Conservation (phyloP, 1,140 invertebrate species). For the Achroia grisella region DNA sequence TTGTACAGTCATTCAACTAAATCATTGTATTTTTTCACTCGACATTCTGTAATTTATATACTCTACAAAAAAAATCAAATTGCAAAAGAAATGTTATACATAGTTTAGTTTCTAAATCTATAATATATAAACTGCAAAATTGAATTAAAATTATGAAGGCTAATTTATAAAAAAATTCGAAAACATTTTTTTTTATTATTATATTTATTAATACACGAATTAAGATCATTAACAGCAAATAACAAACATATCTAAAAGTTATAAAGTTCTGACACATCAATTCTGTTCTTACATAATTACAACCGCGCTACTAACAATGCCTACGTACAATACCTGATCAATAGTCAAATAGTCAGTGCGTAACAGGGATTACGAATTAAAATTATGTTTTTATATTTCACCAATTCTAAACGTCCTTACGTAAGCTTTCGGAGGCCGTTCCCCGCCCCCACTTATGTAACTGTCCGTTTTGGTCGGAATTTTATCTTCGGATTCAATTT, state of each 20-base stretch:
- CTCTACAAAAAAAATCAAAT: too few species aligned
- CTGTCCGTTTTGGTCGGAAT: constrained; percentile 37
- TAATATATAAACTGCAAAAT: too few species aligned
- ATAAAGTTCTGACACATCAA: constrained; percentile 4
- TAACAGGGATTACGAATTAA: constrained; percentile 20
- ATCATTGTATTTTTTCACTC: constrained; percentile 8
- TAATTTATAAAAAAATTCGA: constrained; percentile 10
- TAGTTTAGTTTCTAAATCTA: too few species aligned
- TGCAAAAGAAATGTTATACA: too few species aligned
- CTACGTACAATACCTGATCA: too few species aligned
- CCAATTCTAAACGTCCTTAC: constrained; percentile 53
- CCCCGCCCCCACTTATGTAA: constrained; percentile 63
- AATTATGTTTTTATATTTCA: constrained; percentile 14
- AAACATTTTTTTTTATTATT: constrained; percentile 5
- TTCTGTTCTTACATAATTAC: not conserved
- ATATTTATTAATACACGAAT: constrained; percentile 12
- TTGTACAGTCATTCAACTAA: constrained; percentile 30
- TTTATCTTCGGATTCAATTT: constrained; percentile 42
- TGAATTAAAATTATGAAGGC: not conserved
- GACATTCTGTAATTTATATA: too few species aligned
- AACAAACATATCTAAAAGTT: constrained; percentile 2
- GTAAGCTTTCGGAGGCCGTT: constrained; percentile 46
- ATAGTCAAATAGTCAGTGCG: not conserved
- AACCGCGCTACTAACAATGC: constrained; percentile 4
- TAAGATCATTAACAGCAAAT: constrained; percentile 9